Base-by-base conservation (phyloP, 2,888 invertebrate genomes). In the Teleogryllus oceanicus region DNA sequence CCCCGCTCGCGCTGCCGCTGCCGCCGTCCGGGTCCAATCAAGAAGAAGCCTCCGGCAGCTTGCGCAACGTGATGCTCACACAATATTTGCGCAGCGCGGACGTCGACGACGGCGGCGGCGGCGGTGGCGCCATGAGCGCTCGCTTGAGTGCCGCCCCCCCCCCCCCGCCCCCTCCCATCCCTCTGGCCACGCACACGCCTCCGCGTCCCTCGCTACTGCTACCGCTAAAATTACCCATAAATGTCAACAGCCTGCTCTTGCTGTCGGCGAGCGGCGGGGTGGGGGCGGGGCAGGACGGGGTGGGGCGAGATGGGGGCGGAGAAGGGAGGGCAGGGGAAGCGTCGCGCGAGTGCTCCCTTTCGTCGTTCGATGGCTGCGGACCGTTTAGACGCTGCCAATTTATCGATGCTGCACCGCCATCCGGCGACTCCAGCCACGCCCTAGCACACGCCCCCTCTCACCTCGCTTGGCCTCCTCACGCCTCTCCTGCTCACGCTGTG, bases 11-110 rank as follows among this genome's bases (percentile, higher is more conserved):
- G 13, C 62, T 62, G 62, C 18, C 62, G 13, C 62, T 62, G 62
- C 62, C 3, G 4, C 62, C 62, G 62, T 3, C 16, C 62, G 24
- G 24, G 62, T 18, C 62, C 62, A 62, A 62, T 62, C 62, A 62
- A 62, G 62, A 62, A 62, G 62, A 62, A 62, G 62, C 62, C 62
- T 62, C 62, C 18, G 62, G 62, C 62, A 62, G 18, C 62, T 16
- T 62, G 62, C 18, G 62, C 62, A 13, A 62, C 62, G 62, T 18
- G 62, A 13, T 62, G 16, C 62, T 62, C 62, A 18, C 62, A 62
- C 62, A 62, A 62, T 62, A 62, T 62, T 62, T 62, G 62, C 62
- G 62, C 62, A 62, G 62, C 62, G 62, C 62, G 18, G 62, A 13
- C 62, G 18, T 18, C 62, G 62, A 10, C 62, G 62, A 2, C 3